Conservation (phyloP, 2,888 invertebrate species). For the Listrodromus nycthemerus region DNA sequence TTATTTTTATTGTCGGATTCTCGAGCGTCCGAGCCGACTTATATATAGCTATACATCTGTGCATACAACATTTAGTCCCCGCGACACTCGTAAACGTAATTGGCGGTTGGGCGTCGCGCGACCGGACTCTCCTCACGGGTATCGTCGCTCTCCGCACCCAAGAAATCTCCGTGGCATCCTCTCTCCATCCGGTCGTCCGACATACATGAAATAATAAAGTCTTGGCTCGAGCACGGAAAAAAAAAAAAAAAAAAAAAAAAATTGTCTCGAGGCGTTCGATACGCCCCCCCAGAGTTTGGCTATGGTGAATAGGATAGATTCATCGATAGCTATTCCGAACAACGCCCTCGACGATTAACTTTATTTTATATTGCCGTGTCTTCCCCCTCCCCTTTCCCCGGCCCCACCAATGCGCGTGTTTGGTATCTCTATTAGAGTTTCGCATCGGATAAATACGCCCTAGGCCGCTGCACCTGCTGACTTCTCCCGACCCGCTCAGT, state of each 20-base stretch:
- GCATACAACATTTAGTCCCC: not conserved
- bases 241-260: constrained; percentile 14
- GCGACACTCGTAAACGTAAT: not conserved
- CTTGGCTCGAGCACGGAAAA: constrained; percentile 1
- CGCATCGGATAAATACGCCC: constrained; percentile 64
- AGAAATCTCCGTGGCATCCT: not conserved
- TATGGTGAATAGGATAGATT: constrained; percentile 64
- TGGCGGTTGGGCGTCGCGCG: not conserved
- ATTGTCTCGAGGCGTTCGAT: constrained; percentile 65
- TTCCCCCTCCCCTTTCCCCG: not conserved
- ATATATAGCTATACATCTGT: not conserved
- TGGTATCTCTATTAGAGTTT: constrained; percentile 73
- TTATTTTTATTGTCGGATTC: not conserved
- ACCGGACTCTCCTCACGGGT: not conserved
- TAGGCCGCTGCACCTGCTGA: constrained; percentile 62
- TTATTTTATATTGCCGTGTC: constrained; percentile 59
- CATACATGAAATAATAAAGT: constrained; percentile 20
- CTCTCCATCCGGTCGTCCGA: not conserved
- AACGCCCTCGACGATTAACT: constrained; percentile 67
- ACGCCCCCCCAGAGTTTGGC: constrained; percentile 65
- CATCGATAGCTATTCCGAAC: constrained; percentile 59
- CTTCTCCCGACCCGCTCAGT: constrained; percentile 8
- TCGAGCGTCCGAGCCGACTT: not conserved
- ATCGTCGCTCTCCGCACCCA: not conserved
- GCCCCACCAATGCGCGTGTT: constrained; percentile 44